Percentiles rank a stretch among this genome's conserved stretches.
Evolutionary conservation across 2,113 vertebrate genomes (phyloP).

Genomic region (Agapornis roseicollis): DNA sequence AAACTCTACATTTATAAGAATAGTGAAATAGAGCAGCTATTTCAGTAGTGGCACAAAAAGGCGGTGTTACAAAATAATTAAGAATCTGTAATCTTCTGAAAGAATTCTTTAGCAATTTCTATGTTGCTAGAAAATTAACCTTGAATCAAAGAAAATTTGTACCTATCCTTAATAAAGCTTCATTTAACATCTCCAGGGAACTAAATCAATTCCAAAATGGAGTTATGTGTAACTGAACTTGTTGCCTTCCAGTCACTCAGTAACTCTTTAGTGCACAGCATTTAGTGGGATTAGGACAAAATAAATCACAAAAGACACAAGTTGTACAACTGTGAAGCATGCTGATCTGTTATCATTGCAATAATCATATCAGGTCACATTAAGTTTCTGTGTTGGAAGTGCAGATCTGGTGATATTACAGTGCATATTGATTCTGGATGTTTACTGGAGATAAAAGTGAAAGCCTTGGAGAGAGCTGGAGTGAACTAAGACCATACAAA

Average conservation of each 20-base stretch:
- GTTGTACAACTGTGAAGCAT: background rate
- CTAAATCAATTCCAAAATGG: background rate
- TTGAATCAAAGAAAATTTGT: background rate
- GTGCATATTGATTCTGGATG: background rate
- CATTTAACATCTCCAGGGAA: background rate
- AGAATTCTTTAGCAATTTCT: background rate
- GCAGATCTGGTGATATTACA: background rate
- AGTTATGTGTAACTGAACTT: background rate
- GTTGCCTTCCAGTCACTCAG: background rate
- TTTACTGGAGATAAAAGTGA: constrained; percentile 6
- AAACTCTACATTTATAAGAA: background rate
- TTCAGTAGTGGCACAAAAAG: background rate
- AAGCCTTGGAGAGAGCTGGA: background rate
- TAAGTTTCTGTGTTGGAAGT: background rate
- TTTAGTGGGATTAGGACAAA: background rate
- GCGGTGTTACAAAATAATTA: background rate
- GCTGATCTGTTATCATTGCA: background rate
- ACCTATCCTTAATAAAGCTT: background rate
- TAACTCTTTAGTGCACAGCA: background rate
- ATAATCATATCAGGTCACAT: background rate
- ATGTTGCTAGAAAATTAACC: background rate
- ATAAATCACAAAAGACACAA: background rate
- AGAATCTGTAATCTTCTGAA: background rate
- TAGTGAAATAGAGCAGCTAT: background rate
- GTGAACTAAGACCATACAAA: background rate